phyloP scores from a whole-genome alignment of 2,797 vertebrate genomes.

The Poecilia velifera region DNA sequence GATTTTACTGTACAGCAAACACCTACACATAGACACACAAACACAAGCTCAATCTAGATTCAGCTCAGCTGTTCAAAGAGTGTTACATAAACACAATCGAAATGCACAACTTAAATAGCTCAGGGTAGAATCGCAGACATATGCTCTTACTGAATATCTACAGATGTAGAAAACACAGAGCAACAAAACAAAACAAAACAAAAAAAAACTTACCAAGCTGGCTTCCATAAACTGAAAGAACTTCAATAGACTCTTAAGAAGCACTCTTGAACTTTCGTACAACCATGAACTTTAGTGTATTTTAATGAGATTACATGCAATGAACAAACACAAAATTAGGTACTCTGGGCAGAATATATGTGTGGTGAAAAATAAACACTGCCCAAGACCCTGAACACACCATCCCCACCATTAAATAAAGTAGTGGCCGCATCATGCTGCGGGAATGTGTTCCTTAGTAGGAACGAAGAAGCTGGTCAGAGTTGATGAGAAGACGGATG shows the following conservation, averaged over 20 bases:
- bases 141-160: background rate
- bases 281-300: background rate
- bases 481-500: background rate
- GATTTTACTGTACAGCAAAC: conserved; percentile 49
- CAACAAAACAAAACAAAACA: conserved; percentile 20
- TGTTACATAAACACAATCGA: conserved; percentile 30
- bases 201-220: background rate
- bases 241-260: background rate
- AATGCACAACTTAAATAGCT: conserved; percentile 57
- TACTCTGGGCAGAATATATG: background rate
- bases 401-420: background rate
- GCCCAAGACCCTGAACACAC: background rate
- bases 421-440: background rate
- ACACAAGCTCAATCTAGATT: conserved; percentile 20
- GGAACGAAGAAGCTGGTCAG: background rate
- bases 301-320: background rate
- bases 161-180: conserved; percentile 20
- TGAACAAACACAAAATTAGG: background rate
- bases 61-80: conserved; percentile 44
- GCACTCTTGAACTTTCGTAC: background rate
- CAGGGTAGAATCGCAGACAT: conserved; percentile 4
- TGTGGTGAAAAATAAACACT: background rate
- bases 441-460: background rate
- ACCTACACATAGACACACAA: conserved; percentile 46
- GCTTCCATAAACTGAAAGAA: background rate